Evolutionary conservation across 2,888 invertebrate genomes (phyloP).

Genomic region (Eilema sororculum): DNA sequence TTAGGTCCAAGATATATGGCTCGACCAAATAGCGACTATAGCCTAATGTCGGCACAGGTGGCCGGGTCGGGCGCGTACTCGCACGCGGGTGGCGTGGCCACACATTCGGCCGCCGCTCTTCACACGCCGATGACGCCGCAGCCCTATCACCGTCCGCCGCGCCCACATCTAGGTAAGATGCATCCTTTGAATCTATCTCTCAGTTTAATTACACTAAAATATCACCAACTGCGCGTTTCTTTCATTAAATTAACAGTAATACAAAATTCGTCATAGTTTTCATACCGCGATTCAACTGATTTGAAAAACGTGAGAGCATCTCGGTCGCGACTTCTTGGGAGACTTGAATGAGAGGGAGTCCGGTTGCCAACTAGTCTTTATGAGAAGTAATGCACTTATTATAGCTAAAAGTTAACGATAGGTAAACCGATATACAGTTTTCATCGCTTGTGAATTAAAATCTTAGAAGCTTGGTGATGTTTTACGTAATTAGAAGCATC

Average conservation of each 20-base stretch:
- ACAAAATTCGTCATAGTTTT: no score
- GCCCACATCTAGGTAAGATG: constrained; percentile 75
- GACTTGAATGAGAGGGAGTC: not conserved
- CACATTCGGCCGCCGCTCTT: constrained; percentile 72
- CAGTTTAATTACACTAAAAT: not conserved
- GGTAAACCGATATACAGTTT: not conserved
- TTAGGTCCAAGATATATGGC: no score
- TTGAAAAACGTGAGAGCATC: not conserved
- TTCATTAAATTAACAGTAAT: not conserved
- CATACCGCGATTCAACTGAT: no score
- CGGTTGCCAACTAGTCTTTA: not conserved
- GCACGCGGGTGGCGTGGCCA: constrained; percentile 71
- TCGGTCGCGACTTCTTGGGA: not conserved
- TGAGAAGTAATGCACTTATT: no score
- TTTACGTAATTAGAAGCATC: constrained; percentile 1
- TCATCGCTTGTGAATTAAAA: not conserved
- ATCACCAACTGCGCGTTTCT: constrained; percentile 3
- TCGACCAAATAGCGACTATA: not conserved
- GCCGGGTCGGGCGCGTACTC: constrained; percentile 78
- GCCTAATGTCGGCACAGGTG: constrained; percentile 49
- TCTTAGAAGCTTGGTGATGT: not conserved
- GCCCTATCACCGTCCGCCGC: constrained; percentile 82
- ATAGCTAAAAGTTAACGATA: not conserved
- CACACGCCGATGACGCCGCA: constrained; percentile 87
- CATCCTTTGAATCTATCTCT: not conserved